A percentile compares a stretch with the other conserved stretches of the same genome.
phyloP scores from a whole-genome alignment of 2,797 vertebrate genomes.

The Pteropus rufus region DNA sequence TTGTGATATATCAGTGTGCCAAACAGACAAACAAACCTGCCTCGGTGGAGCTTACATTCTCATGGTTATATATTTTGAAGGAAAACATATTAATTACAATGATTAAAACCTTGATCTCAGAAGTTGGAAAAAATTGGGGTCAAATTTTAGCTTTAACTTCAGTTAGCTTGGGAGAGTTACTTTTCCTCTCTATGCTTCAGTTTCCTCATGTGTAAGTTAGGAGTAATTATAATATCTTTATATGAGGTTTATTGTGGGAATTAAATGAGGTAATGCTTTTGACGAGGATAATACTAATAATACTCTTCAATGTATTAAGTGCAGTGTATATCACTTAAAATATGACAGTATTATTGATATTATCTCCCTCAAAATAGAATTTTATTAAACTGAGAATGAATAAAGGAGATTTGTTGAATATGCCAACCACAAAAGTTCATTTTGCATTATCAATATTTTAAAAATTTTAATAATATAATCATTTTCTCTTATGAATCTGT shows the following conservation, averaged over 20 bases:
- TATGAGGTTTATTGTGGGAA: not conserved
- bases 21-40: not conserved
- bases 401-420: not conserved
- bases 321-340: not conserved
- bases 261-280: slow-evolving; percentile 6
- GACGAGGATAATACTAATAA: not conserved
- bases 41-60: not conserved
- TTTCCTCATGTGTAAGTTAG: not conserved
- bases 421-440: not conserved
- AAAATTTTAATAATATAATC: not conserved
- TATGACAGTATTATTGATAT: not conserved
- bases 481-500: not conserved
- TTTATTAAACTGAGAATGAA: not conserved
- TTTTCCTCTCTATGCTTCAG: not conserved
- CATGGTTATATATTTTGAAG: not conserved
- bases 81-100: not conserved
- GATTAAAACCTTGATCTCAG: not conserved
- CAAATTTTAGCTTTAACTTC: not conserved
- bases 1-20: not conserved
- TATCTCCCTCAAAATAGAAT: not conserved
- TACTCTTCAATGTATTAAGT: not conserved
- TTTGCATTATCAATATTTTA: not conserved
- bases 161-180: not conserved
- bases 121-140: not conserved
- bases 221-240: not conserved